phyloP scores from a whole-genome alignment of 2,797 vertebrate species.

The Podarcis siculus region DNA sequence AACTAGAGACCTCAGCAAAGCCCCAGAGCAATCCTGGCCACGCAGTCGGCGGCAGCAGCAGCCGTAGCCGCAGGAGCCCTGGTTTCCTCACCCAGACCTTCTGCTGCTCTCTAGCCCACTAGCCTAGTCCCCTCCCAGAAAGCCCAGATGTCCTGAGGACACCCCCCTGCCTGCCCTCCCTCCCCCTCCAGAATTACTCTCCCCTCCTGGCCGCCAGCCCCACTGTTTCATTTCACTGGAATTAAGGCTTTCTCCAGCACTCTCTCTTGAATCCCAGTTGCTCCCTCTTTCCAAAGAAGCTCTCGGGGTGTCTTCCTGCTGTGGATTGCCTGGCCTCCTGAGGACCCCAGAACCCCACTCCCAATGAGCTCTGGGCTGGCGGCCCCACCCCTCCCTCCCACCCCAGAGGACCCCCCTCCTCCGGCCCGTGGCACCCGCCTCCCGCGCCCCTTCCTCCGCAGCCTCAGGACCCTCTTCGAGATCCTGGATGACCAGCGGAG shows the following conservation, averaged over 20 bases:
- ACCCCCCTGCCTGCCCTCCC: background rate
- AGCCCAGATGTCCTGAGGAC: background rate
- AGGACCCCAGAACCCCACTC: background rate
- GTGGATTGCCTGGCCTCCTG: background rate
- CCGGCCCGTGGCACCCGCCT: conserved; percentile 14
- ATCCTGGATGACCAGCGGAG: conserved; percentile 55
- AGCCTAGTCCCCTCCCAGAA: background rate
- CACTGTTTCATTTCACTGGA: background rate
- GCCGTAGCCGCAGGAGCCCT: background rate
- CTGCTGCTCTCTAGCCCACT: too few species aligned
- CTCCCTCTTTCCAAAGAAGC: background rate
- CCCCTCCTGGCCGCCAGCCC: background rate
- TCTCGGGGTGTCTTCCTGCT: background rate
- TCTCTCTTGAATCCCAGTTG: background rate
- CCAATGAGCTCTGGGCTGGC: conserved; percentile 16
- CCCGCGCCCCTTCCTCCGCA: conserved; percentile 52
- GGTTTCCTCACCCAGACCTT: background rate
- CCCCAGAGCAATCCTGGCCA: background rate
- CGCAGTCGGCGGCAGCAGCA: background rate
- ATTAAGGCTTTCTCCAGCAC: background rate
- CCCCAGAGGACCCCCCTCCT: conserved; percentile 4
- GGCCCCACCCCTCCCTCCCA: background rate
- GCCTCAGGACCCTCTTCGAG: conserved; percentile 51
- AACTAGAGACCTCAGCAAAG: conserved; percentile 5
- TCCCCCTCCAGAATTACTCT: background rate